These are phyloP conservation scores for Discoglossus pictus DNA, from an alignment of 2,797 vertebrate species.

Conservation along the genomic window DNA sequence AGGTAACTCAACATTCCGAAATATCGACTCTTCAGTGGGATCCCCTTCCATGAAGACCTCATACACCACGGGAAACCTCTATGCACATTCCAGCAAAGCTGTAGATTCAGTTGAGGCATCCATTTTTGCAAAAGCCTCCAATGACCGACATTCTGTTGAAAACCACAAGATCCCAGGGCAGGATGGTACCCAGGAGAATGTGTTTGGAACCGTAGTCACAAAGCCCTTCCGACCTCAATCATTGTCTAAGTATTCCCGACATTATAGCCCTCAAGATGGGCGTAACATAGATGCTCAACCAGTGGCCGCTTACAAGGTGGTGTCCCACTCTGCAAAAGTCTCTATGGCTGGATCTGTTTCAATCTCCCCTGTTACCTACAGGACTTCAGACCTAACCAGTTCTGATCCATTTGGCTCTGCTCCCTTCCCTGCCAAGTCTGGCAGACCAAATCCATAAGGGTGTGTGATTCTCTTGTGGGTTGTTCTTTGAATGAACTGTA, in stretches of 20 bases:
- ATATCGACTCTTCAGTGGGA: slow-evolving; percentile 33
- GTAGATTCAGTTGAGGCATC: slow-evolving; percentile 53
- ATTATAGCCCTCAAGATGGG: slow-evolving; percentile 77
- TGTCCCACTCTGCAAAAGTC: slow-evolving; percentile 72
- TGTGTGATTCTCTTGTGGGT: slow-evolving; percentile 18
- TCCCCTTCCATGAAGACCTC: slow-evolving; percentile 18
- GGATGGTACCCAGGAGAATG: slow-evolving; percentile 50
- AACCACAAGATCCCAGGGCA: slow-evolving; percentile 59
- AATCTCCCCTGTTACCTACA: slow-evolving; percentile 69
- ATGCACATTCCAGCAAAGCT: neutral
- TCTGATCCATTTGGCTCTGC: slow-evolving; percentile 78
- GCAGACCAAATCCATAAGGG: slow-evolving; percentile 80
- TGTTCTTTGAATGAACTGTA: neutral
- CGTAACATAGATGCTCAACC: slow-evolving; percentile 50
- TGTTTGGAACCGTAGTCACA: slow-evolving; percentile 54
- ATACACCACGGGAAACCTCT: slow-evolving; percentile 31
- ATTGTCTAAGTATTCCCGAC: slow-evolving; percentile 90
- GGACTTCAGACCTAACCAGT: slow-evolving; percentile 67
- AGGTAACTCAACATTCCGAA: slow-evolving; percentile 39
- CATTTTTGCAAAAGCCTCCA: slow-evolving; percentile 37
- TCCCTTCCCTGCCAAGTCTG: slow-evolving; percentile 77
- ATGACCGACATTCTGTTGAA: slow-evolving; percentile 47
- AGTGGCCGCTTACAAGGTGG: slow-evolving; percentile 65
- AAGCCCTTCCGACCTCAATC: slow-evolving; percentile 86
- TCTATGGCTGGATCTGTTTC: slow-evolving; percentile 75